A percentile compares a stretch with the other conserved stretches of the same genome.
phyloP scores from a whole-genome alignment of 2,113 vertebrate species.

The Sigmodon hispidus region DNA sequence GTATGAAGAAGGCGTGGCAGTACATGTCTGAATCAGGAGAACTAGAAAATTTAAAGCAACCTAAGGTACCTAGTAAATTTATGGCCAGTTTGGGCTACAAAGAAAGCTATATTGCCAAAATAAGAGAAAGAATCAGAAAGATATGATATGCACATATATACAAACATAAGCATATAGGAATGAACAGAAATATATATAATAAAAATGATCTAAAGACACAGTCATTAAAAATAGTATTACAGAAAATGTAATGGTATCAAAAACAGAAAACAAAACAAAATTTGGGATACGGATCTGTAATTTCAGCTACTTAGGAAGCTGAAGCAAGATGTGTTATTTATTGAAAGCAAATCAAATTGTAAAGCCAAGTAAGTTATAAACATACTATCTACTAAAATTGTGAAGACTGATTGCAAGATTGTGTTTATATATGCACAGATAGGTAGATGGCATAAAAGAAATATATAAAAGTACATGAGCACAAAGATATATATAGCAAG shows the following conservation, averaged over 20 bases:
- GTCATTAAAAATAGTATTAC: background rate
- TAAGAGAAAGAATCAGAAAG: background rate
- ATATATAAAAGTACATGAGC: background rate
- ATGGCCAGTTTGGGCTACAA: background rate
- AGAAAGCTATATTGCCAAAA: background rate
- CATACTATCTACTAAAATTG: background rate
- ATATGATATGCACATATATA: too few relatives aligned
- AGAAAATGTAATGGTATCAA: background rate
- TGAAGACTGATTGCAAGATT: background rate
- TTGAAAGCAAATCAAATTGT: background rate
- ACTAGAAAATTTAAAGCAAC: background rate
- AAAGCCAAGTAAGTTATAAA: background rate
- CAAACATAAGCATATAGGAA: background rate
- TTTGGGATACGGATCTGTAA: background rate
- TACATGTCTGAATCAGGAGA: background rate
- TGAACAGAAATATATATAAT: background rate
- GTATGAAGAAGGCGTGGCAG: background rate
- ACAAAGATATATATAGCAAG: background rate
- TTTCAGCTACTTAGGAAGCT: background rate
- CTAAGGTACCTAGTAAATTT: background rate
- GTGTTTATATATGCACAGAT: fast-evolving
- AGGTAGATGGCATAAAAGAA: background rate
- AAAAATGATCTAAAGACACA: background rate
- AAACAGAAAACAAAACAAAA: background rate
- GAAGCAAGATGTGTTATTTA: background rate